Evolutionary conservation across 2,113 vertebrate species (phyloP), one percentile per base, ranked within the genome.

Genomic region (Phylloscopus trochilus): DNA sequence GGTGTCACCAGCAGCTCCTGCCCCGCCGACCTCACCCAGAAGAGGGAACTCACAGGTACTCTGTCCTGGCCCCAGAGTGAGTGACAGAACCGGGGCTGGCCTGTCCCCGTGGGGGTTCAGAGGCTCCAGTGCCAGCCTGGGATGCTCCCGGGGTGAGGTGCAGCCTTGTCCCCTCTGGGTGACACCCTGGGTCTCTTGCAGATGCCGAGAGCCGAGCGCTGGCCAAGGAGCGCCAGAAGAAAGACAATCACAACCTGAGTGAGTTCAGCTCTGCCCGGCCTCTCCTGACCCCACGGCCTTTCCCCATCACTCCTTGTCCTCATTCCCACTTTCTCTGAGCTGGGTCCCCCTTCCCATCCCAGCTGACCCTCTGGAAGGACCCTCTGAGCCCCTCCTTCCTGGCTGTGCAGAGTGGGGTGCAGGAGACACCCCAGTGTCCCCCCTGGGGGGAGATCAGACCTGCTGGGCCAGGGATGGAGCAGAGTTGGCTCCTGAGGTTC

Each of bases 161-260:
- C 22, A 35, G 74, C 67, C 28, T 22, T 1, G 19, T 75, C 43
- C 84, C 52, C 39, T 82, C 39, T 1, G 24, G 51, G 66, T 96
- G 86, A 96, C 28, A 5, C 9, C 16, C 26, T 24, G 87, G 52
- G 33, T 72, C 97, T 98, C 69, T 96, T 97, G 96, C 97, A 99
- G 98, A 99, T 87, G 95, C 98, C 19, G 99, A 99, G 98, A 98
- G 97, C 83, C 98, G 99, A 87, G 99, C 99, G 12, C 87, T 99
- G 98, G 99, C 98, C 53, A 99, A 99, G 73, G 99, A 99, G 94
- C 98, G 99, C 69, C 99, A 99, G 97, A 99, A 99, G 97, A 99
- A 99, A 95, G 99, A 99, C 97, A 99, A 99, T 98, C 99, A 99
- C 98, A 99, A 99, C 96, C 98, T 99, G 70, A 99, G 99, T 99